Evolutionary conservation across 2,113 vertebrate genomes (phyloP).

Genomic region (Herpailurus yagouaroundi): DNA sequence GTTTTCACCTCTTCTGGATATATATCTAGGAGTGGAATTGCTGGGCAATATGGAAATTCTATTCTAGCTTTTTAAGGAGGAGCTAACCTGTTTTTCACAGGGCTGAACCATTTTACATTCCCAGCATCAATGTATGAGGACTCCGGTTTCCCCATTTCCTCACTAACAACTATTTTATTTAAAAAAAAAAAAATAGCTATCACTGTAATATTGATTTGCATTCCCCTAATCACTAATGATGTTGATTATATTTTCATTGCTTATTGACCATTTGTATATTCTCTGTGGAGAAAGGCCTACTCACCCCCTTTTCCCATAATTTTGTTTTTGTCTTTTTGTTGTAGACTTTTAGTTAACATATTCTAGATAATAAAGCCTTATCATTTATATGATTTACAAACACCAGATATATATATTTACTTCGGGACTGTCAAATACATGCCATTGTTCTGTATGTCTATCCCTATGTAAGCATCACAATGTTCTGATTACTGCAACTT

Average conservation of each 20-base stretch:
- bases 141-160: not conserved
- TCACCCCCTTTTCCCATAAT: not conserved
- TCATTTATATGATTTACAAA: not conserved
- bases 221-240: not conserved
- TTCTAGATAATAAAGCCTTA: not conserved
- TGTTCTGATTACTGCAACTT: not conserved
- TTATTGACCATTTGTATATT: not conserved
- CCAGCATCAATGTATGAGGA: not conserved
- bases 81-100: not conserved
- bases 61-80: not conserved
- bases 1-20: not conserved
- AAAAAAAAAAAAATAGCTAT: not conserved
- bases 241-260: not conserved
- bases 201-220: not conserved
- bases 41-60: not conserved
- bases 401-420: not conserved
- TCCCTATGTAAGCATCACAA: not conserved
- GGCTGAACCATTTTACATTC: not conserved
- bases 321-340: not conserved
- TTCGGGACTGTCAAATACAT: not conserved
- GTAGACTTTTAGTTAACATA: not conserved
- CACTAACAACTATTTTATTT: not conserved
- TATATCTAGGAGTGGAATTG: not conserved
- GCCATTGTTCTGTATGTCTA: not conserved
- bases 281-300: not conserved